Evolutionary conservation across 2,113 vertebrate genomes (phyloP).

Genomic region (Rhombomys opimus): DNA sequence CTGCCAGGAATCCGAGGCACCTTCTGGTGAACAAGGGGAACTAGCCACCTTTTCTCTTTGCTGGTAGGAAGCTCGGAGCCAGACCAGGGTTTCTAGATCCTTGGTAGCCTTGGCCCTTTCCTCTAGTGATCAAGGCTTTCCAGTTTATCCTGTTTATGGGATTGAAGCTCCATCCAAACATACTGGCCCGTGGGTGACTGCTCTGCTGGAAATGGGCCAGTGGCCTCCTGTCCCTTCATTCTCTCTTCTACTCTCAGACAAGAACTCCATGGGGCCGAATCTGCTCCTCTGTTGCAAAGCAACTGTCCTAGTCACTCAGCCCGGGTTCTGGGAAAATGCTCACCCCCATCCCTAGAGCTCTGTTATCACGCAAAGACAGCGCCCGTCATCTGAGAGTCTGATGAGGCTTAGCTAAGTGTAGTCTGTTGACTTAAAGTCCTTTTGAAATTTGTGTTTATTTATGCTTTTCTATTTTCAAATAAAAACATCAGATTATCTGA

Average conservation of each 20-base stretch:
- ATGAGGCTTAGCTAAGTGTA: not conserved
- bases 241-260: not conserved
- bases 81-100: not conserved
- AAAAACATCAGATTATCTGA: slow-evolving; percentile 38
- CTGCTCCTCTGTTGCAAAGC: not conserved
- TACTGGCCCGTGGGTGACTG: not conserved
- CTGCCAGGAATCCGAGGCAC: not conserved
- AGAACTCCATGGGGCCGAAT: not conserved
- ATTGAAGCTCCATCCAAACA: not conserved
- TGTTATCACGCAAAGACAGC: not conserved
- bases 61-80: slow-evolving; percentile 4
- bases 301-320: not conserved
- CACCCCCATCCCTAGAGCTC: not conserved
- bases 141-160: not conserved
- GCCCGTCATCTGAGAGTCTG: accelerated
- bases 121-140: not conserved
- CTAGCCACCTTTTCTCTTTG: not conserved
- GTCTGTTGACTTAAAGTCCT: not conserved
- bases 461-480: slow-evolving; percentile 20
- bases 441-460: not conserved
- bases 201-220: not conserved
- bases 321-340: not conserved
- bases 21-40: not conserved
- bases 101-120: not conserved
- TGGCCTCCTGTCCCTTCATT: not conserved